Evolutionary conservation across 2,888 invertebrate species (phyloP).

Genomic region (Euspilapteryx auroguttella): DNA sequence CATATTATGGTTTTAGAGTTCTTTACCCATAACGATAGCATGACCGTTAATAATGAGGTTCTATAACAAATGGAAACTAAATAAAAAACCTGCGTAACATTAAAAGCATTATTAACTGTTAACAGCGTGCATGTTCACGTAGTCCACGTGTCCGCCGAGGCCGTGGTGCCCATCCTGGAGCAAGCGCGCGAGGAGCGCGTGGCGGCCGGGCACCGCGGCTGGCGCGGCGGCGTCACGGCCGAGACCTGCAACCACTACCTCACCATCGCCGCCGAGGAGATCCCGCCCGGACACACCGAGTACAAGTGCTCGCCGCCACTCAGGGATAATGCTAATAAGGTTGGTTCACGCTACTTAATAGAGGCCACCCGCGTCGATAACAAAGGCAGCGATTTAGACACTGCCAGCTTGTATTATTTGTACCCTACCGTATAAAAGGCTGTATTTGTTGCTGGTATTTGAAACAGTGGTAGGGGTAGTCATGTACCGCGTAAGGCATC

Average conservation of each 20-base stretch:
- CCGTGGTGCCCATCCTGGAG: conserved; percentile 59
- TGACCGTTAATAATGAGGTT: no score
- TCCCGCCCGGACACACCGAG: conserved; percentile 66
- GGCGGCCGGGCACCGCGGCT: conserved; percentile 48
- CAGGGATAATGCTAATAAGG: conserved; percentile 62
- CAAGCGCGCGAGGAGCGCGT: conserved; percentile 38
- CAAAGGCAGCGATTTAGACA: no score
- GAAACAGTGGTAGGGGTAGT: no score
- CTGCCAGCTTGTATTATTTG: no score
- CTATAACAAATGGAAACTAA: no score
- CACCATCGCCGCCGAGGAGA: conserved; percentile 62
- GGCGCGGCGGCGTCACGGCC: conserved; percentile 63
- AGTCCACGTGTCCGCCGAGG: conserved; percentile 68
- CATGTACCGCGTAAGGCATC: no score
- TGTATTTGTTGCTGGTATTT: no score
- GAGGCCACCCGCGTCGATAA: no score
- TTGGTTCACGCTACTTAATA: no score
- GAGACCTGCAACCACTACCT: conserved; percentile 79
- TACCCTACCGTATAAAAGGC: no score
- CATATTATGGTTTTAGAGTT: no score
- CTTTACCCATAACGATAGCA: no score
- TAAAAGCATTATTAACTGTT: conserved; percentile 1
- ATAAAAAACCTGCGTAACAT: background rate
- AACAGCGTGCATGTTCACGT: conserved; percentile 64
- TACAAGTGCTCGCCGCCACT: conserved; percentile 77